Conservation (phyloP, 1,140 invertebrate genomes). For the Microplitis demolitor region DNA sequence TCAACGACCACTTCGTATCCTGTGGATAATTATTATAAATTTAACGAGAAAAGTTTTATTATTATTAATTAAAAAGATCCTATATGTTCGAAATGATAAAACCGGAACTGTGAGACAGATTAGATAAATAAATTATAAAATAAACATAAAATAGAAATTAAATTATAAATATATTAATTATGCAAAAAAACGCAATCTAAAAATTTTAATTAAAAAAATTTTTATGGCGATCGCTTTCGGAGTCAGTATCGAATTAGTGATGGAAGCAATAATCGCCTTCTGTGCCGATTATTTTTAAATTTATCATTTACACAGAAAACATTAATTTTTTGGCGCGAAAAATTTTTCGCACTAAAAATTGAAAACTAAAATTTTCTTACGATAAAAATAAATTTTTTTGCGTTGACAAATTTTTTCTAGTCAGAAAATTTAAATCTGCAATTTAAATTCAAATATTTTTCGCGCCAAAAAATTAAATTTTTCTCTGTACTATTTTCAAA, state of each 20-base stretch:
- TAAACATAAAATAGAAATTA: neutral
- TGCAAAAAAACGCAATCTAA: constrained; percentile 1
- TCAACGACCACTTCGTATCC: neutral
- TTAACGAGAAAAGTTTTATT: neutral
- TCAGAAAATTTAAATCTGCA: no score
- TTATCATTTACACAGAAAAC: neutral
- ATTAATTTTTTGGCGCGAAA: no score
- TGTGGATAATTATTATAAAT: neutral
- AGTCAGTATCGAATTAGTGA: constrained; percentile 33
- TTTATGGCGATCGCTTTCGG: constrained; percentile 26
- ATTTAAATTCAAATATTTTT: no score
- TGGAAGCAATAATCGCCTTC: constrained; percentile 17
- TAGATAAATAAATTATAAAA: neutral
- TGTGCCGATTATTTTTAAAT: neutral
- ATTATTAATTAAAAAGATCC: neutral
- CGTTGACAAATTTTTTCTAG: no score
- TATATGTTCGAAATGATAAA: neutral
- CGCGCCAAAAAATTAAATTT: no score
- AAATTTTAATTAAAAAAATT: neutral
- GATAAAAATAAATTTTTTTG: no score
- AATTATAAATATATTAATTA: neutral
- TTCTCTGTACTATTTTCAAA: no score
- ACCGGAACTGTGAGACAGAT: neutral
- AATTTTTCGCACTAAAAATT: neutral
- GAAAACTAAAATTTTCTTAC: neutral